Conservation (phyloP, 2,888 invertebrate genomes). For the Clunio marinus region DNA sequence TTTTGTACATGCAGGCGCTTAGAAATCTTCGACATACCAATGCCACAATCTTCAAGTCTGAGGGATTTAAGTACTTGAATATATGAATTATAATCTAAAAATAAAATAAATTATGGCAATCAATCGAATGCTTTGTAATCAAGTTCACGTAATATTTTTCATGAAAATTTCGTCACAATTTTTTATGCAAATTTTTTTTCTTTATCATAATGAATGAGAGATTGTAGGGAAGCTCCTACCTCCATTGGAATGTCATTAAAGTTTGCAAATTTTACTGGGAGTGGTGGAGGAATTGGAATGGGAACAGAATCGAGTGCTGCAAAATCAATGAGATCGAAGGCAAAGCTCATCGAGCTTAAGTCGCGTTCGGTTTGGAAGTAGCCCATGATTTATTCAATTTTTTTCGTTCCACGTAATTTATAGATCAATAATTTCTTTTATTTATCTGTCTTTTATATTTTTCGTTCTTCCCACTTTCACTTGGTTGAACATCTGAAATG, state of each 20-base stretch:
- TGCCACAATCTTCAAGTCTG: constrained; percentile 3
- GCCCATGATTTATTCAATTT: not conserved
- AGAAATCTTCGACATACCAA: constrained; percentile 25
- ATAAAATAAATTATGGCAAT: constrained; percentile 7
- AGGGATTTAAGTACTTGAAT: constrained; percentile 28
- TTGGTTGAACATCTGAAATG: not conserved
- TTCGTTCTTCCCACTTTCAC: constrained; percentile 1
- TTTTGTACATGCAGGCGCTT: constrained; percentile 26
- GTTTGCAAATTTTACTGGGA: not conserved
- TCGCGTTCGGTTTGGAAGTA: not conserved
- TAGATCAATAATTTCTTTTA: not conserved
- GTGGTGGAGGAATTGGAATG: not conserved
- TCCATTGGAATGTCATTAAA: constrained; percentile 23
- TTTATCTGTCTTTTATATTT: not conserved
- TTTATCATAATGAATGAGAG: not conserved
- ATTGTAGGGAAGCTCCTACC: not conserved
- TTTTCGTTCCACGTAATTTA: not conserved
- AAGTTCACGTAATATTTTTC: not conserved
- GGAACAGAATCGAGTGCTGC: not conserved
- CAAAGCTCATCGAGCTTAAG: not conserved
- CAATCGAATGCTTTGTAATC: not conserved
- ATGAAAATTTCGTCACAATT: not conserved
- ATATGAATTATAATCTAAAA: constrained; percentile 38
- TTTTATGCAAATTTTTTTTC: not conserved
- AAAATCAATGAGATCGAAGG: constrained; percentile 22